Conservation (phyloP, 30 jellyfish, hydroid and myxozoan genomes). For the Morbakka virulenta region DNA sequence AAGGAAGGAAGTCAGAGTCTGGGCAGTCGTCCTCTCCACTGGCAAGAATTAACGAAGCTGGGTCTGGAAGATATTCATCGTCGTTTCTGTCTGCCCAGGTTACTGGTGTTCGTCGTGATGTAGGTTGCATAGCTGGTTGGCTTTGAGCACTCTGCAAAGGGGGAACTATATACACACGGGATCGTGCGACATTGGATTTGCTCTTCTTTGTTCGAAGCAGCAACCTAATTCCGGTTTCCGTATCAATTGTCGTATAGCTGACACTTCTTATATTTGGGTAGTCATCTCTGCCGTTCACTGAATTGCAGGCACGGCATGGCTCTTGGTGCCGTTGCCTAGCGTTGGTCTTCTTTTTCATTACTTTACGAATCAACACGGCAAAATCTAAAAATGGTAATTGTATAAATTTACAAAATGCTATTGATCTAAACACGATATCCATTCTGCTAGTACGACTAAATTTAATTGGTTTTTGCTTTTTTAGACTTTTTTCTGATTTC, state of each 20-base stretch:
- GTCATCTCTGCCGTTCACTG: slow-evolving; percentile 36
- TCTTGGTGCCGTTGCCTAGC: too few relatives aligned
- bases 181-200: slow-evolving; percentile 34
- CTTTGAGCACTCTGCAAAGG: too few relatives aligned
- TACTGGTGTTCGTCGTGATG: slow-evolving; percentile 5
- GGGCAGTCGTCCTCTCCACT: slow-evolving; percentile 39
- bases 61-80: slow-evolving; percentile 50
- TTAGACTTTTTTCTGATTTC: too few relatives aligned
- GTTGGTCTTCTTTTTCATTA: slow-evolving; percentile 14
- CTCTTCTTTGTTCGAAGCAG: slow-evolving; percentile 27
- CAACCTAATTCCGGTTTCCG: slow-evolving; percentile 27
- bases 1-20: slow-evolving; percentile 66
- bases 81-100: slow-evolving; percentile 41
- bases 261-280: slow-evolving; percentile 43
- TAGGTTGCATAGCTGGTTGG: slow-evolving; percentile 32
- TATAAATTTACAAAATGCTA: too few relatives aligned
- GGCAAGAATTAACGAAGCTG: slow-evolving; percentile 24
- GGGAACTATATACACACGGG: slow-evolving; percentile 54
- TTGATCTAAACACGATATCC: too few relatives aligned
- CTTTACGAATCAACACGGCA: slow-evolving; percentile 38
- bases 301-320: slow-evolving; percentile 43
- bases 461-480: too few relatives aligned
- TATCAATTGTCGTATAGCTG: slow-evolving; percentile 21
- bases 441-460: too few relatives aligned
- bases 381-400: slow-evolving; percentile 29